Evolutionary conservation across 1,140 invertebrate species (phyloP), one percentile per base, ranked within the genome.

Genomic region (Drosophila bipectinata): DNA sequence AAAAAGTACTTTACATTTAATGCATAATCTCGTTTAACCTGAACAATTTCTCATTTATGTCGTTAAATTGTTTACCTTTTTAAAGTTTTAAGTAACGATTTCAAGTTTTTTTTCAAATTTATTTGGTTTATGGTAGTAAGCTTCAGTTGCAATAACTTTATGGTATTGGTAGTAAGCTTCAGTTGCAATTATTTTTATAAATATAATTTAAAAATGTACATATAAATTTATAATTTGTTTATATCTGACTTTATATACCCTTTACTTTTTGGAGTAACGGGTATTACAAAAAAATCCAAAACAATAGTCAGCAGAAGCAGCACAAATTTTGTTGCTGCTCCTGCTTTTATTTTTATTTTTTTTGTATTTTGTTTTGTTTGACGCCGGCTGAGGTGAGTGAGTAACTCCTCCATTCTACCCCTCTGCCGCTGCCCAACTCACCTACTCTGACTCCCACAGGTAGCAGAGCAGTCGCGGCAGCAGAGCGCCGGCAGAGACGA

Each of bases 341-440:
- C 44, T 47, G 18, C 41, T 44, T 18, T 44, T 18, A 18, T 44
- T 8, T 44, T 7, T 18, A 3, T 44, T 21, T 47, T 47, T 14
- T 47, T 15, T 47, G 10, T 21, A 28, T 47, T 18, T 53, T 59
- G 21, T 58, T 59, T 21, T 39, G 12, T 45, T 39, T 18, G 24
- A 62, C 51, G 69, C 74, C 57, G 69, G 37, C 52, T 39, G 45
- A 57, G 37, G 37, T 61, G 63, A 53, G 60, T 82, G 78, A 71
- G 81, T 81, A 87, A 82, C 77, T 69, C 51, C 63, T 12, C 15
- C 18, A 10, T 18, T 7, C 9, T 6, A 47, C 9, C 44, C 15
- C 12, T 4, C n/a, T 45, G 18, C 44, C 44, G 8, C 15, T 6
- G 1, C 18, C 41, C 14, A 8, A 8, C 34, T 64, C 44, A 66